Percentiles rank a stretch among this genome's conserved stretches.
phyloP scores from a whole-genome alignment of 2,113 vertebrate genomes.

The Nymphicus hollandicus region DNA sequence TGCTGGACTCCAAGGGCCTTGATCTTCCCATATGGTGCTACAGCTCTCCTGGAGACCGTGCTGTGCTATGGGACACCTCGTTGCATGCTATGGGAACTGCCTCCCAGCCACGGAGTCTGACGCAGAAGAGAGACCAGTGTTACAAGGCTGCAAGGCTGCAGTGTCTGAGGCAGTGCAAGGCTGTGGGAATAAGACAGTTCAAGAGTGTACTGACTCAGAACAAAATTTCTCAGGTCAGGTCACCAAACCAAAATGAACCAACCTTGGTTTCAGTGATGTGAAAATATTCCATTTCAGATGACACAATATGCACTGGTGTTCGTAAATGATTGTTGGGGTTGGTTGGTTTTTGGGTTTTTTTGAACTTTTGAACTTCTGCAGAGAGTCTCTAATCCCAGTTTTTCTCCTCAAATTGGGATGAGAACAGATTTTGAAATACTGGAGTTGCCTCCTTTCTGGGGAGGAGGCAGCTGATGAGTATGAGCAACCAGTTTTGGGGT shows the following conservation, averaged over 20 bases:
- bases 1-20: neutral
- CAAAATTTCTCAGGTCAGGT: conserved; percentile 42
- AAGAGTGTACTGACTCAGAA: conserved; percentile 45
- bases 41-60: neutral
- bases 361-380: conserved; percentile 45
- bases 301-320: neutral
- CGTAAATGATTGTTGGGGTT: neutral
- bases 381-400: conserved; percentile 7
- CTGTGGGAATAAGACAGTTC: conserved; percentile 37
- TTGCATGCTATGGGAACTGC: neutral
- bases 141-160: neutral
- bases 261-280: conserved; percentile 41
- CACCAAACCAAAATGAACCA: conserved; percentile 47
- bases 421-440: conserved; percentile 29
- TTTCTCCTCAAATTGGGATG: neutral
- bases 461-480: neutral
- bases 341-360: neutral
- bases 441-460: conserved; percentile 26
- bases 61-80: neutral
- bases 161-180: neutral
- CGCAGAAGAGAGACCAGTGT: neutral
- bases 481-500: conserved; percentile 6
- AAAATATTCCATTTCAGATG: conserved; percentile 41
- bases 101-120: neutral
- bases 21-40: neutral